phyloP scores from a whole-genome alignment of 2,797 vertebrate genomes.

The Anolis apletophallus region DNA sequence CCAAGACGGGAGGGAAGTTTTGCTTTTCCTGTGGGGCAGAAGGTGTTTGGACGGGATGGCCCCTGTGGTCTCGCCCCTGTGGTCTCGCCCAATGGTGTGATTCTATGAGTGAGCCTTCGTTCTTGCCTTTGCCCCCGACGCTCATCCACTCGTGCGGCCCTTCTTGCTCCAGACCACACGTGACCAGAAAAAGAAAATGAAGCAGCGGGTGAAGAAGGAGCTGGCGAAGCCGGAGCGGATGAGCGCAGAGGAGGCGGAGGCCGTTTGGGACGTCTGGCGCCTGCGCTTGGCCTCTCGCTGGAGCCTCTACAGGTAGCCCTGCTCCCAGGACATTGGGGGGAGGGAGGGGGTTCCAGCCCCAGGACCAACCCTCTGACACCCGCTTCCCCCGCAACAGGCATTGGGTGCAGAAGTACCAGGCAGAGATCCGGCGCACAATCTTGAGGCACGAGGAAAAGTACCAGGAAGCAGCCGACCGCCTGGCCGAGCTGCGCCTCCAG shows the following conservation, averaged over 20 bases:
- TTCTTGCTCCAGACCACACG: constrained; percentile 76
- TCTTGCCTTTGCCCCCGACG: too few species aligned
- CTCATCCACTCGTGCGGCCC: neutral
- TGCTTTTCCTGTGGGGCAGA: neutral
- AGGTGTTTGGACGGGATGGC: neutral
- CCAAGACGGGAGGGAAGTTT: too few species aligned
- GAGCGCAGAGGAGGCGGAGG: constrained; percentile 79
- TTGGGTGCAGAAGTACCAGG: constrained; percentile 87
- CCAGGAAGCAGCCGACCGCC: constrained; percentile 83
- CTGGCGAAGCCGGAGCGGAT: constrained; percentile 80
- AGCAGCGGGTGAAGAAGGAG: constrained; percentile 80
- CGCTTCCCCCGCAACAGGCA: constrained; percentile 73
- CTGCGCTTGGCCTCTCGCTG: constrained; percentile 84
- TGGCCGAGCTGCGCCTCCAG: constrained; percentile 85
- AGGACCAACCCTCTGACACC: too few species aligned
- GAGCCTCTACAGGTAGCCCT: constrained; percentile 90
- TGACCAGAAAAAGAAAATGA: constrained; percentile 85
- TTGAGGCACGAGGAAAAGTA: constrained; percentile 79
- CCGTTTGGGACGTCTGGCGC: constrained; percentile 83
- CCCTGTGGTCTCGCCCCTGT: too few species aligned
- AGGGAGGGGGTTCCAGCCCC: neutral
- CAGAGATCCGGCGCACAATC: constrained; percentile 74
- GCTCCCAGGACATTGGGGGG: neutral
- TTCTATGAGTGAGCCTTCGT: too few species aligned
- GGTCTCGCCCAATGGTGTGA: too few species aligned